phyloP scores from a whole-genome alignment of 1,140 invertebrate species.

The Drosophila novamexicana region DNA sequence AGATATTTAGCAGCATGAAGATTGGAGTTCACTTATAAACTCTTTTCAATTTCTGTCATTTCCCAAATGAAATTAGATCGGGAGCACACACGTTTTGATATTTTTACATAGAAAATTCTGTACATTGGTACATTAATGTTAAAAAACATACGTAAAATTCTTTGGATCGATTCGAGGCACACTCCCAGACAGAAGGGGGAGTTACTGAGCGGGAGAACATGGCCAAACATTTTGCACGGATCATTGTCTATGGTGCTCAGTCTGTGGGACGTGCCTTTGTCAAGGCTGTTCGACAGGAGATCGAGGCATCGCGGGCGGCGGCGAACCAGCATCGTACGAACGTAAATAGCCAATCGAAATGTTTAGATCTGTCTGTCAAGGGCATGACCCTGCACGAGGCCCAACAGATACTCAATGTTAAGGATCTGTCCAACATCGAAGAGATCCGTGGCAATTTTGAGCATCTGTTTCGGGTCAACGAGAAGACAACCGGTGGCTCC shows the following conservation, averaged over 20 bases:
- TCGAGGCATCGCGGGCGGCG: constrained; percentile 55
- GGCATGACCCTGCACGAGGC: constrained; percentile 62
- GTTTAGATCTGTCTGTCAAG: constrained; percentile 29
- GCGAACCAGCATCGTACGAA: constrained; percentile 74
- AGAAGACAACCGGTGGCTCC: constrained; percentile 95
- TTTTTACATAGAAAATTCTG: constrained; percentile 1
- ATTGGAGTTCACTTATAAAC: not conserved
- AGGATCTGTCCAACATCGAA: constrained; percentile 36
- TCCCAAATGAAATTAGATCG: not conserved
- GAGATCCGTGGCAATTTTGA: constrained; percentile 85
- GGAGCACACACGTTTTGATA: not conserved
- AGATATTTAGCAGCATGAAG: too few relatives aligned
- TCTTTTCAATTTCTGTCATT: not conserved
- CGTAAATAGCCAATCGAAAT: not conserved
- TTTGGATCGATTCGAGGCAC: constrained; percentile 18
- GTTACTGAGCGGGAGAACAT: constrained; percentile 18
- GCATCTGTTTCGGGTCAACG: constrained; percentile 95
- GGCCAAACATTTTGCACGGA: constrained; percentile 54
- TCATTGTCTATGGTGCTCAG: constrained; percentile 46
- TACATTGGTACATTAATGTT: constrained; percentile 26
- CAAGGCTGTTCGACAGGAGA: constrained; percentile 58
- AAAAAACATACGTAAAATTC: constrained; percentile 30
- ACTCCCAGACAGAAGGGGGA: constrained; percentile 11
- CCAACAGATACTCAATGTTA: constrained; percentile 53
- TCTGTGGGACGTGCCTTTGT: constrained; percentile 54